Percentiles rank a stretch among this genome's conserved stretches.
Evolutionary conservation across 1,140 invertebrate genomes (phyloP).

Genomic region (Aphis craccivora): DNA sequence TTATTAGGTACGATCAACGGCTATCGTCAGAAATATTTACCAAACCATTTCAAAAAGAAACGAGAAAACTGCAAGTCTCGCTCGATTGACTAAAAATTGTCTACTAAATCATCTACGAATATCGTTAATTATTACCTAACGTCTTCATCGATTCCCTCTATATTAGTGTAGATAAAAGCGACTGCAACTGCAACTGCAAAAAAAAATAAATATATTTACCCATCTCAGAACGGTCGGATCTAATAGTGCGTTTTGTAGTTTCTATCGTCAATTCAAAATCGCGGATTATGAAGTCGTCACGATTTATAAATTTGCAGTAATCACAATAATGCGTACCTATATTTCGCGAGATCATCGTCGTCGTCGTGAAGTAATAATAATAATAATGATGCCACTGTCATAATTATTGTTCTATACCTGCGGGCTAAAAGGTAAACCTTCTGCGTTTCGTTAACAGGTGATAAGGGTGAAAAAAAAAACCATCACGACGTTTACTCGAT

Average conservation of each 20-base stretch:
- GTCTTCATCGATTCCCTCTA: neutral
- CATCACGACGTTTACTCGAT: too few species aligned
- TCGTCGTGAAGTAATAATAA: too few species aligned
- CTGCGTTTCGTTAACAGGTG: neutral
- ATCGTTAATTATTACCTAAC: too few species aligned
- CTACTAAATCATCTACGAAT: neutral
- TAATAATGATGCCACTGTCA: too few species aligned
- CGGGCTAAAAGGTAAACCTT: too few species aligned
- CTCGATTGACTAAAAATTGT: neutral
- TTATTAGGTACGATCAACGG: neutral
- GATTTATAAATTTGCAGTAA: neutral
- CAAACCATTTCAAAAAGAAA: neutral
- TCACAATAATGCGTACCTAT: too few species aligned
- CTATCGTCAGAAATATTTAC: neutral
- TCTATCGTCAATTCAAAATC: neutral
- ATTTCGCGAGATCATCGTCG: too few species aligned
- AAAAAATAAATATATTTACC: too few species aligned
- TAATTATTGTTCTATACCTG: too few species aligned
- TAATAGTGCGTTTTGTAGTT: neutral
- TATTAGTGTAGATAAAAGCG: too few species aligned
- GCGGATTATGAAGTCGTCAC: neutral
- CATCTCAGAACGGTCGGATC: too few species aligned
- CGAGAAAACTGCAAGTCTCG: neutral
- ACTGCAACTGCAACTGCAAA: too few species aligned
- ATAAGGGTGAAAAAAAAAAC: neutral